Evolutionary conservation across 2,797 vertebrate species (phyloP).

Genomic region (Anomalospiza imberbis): DNA sequence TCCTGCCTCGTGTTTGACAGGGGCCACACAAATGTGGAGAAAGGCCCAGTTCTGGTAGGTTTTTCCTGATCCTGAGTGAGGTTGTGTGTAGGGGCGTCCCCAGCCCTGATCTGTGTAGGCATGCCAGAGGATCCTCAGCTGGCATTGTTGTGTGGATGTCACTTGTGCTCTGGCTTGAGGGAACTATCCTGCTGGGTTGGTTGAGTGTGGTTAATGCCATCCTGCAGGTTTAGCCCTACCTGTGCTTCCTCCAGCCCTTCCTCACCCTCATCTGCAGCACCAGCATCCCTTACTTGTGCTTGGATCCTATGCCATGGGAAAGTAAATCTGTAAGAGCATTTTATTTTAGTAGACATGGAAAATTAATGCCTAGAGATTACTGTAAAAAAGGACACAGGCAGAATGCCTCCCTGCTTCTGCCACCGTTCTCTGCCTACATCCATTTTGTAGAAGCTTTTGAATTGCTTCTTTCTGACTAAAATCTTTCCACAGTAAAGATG

Average conservation of each 20-base stretch:
- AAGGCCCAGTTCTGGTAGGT: background rate
- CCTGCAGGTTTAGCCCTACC: background rate
- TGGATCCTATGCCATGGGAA: background rate
- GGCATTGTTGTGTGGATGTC: fast-evolving
- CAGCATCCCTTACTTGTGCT: background rate
- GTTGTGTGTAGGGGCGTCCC: fast-evolving
- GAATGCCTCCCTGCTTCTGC: background rate
- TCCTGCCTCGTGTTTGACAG: background rate
- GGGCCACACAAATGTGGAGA: background rate
- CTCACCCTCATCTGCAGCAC: background rate
- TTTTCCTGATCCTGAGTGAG: background rate
- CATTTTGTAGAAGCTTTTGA: constrained; percentile 17
- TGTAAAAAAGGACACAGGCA: background rate
- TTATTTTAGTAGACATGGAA: constrained; percentile 3
- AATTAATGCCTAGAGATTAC: constrained; percentile 30
- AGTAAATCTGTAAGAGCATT: background rate
- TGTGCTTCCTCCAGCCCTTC: background rate
- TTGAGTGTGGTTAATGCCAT: background rate
- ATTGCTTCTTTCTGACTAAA: constrained; percentile 9
- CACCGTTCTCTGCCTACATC: background rate
- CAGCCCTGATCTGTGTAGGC: background rate
- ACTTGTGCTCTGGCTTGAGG: background rate
- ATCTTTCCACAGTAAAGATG: background rate
- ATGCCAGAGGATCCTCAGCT: background rate
- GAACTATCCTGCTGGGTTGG: background rate